Evolutionary conservation across 2,797 vertebrate species (phyloP).

Genomic region (Siniperca obscura): DNA sequence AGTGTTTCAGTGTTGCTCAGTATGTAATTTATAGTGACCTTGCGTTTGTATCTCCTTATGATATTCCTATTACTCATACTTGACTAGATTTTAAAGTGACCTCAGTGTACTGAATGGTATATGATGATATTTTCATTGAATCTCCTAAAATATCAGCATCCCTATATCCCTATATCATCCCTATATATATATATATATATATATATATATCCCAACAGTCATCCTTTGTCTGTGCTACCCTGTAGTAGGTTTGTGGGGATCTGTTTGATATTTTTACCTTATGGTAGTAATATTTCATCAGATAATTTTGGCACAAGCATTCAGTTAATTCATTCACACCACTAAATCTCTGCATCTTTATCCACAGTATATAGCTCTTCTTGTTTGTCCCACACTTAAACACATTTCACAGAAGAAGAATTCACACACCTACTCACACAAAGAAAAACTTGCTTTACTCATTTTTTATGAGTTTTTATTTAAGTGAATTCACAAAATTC

Average conservation of each 20-base stretch:
- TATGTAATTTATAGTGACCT: slow-evolving; percentile 10
- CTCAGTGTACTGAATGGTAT: slow-evolving; percentile 1
- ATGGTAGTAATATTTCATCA: background rate
- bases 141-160: background rate
- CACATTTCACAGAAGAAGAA: background rate
- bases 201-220: background rate
- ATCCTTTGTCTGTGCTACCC: background rate
- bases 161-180: no score
- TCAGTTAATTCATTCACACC: background rate
- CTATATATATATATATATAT: no score
- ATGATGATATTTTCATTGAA: slow-evolving; percentile 10
- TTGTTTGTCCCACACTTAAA: background rate
- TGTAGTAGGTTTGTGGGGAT: background rate
- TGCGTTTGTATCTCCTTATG: background rate
- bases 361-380: background rate
- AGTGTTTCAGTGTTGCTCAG: background rate
- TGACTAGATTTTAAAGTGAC: slow-evolving; percentile 19
- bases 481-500: background rate
- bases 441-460: background rate
- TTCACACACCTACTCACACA: background rate
- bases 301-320: background rate
- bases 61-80: slow-evolving; percentile 4
- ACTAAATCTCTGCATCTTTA: background rate
- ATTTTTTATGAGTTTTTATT: background rate
- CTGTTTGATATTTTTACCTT: background rate